Evolutionary conservation across 92 coral and sea anemone genomes (phyloP), one percentile per base, ranked within the genome.

Genomic region (Zoanthus sociatus): DNA sequence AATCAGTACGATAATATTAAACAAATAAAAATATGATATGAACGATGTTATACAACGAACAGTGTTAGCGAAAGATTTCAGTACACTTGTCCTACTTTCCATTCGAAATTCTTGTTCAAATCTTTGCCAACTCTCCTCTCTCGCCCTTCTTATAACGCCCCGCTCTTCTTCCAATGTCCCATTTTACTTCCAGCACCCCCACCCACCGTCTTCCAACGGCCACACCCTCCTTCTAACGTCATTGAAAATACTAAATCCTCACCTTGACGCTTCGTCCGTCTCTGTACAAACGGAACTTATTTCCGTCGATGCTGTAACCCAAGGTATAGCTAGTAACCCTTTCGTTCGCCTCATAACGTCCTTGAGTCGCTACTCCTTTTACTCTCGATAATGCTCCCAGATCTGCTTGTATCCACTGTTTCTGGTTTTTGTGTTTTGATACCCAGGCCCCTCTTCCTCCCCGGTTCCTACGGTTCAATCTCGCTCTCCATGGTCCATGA

Each of bases 361-460:
- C 94, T 74, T 91, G 91, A 16, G 89, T 91, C 32, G 94, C 94
- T 37, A 91, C 60, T 5, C 89, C 94, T 61, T 91, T 91, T 9
- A 91, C 63, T 1, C 75, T 78, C n/a, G 92, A 79, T n/a, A 55
- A 44, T 71, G 74, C 58, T 26, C 83, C 91, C 32, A 91, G 64
- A 77, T 91, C 93, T 2, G 84, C 78, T 60, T 91, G 91, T 70
- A 91, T 91, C 93, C 93, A 91, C 51, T 91, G 91, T 10, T 5
- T 83, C 17, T 56, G 81, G 87, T 91, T 91, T 26, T 79, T 78
- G n/a, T 54, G 46, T 47, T 56, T 60, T 15, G 89, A 79, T 5
- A 84, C 69, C 93, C 93, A 91, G 0, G 89, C 93, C 1, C 93
- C 93, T 0, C 91, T 78, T 53, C 88, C 90, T 0, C 94, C 94